Base-by-base conservation (phyloP, 2,113 vertebrate species). In the Vidua chalybeata region DNA sequence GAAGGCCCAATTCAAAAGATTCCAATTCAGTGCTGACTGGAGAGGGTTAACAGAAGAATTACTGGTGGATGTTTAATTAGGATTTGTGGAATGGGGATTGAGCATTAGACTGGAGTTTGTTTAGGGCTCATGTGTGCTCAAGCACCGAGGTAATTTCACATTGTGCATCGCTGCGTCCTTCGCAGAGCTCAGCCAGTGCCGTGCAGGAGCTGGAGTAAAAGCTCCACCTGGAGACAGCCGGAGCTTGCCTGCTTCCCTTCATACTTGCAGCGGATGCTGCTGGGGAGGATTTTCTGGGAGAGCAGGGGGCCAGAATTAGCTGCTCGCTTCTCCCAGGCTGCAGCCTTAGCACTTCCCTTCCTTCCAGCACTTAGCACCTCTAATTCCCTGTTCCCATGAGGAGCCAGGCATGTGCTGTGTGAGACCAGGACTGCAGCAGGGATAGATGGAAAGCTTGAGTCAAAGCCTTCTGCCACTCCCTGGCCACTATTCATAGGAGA, bases 221-320 rank as follows among this genome's bases (percentile, higher is more conserved):
- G 97, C 97, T 98, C 97, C 97, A 91, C 96, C 97, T 97, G 96
- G 96, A 97, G 97, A 96, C 89, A 76, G 52, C 24, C 3, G 0
- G 43, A 59, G 78, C 67, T 49, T 23, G 39, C 33, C 67, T 39
- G 84, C 63, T 67, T 87, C 55, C 71, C 75, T 4, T 20, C 24
- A 20, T 28, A 41, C 77, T 66, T 20, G 1, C 43, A 84, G 62
- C 0, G 0, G 33, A 52, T 26, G 72, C 37, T 63, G 9, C 48
- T 1, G 1, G 39, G 0, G 0, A 68, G 73, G 80, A 72, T 92
- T 71, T 86, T 39, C 79, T 49, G 74, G 52, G 30, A 68, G 48
- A 79, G 24, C 81, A 43, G 35, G 9, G 33, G 17, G 22, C n/a
- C 3, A 1, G 54, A 93, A 80, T 93, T 27, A 83, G 46, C 68